phyloP scores from a whole-genome alignment of 1,140 invertebrate species.

The Brachionus koreanus region DNA sequence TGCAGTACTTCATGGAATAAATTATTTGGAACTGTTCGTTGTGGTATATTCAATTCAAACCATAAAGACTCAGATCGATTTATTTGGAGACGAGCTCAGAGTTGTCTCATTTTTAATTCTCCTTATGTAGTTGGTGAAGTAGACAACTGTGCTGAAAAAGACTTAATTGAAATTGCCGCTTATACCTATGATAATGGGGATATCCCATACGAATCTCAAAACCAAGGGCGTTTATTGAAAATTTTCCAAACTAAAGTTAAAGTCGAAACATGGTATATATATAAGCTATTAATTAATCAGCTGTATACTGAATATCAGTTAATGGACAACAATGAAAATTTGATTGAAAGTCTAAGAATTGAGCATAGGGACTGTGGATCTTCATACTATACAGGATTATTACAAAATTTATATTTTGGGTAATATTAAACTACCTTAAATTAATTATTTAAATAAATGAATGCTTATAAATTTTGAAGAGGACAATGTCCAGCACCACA shows the following conservation, averaged over 20 bases:
- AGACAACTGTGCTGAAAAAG: not conserved
- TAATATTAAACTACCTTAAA: not conserved
- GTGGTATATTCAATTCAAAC: slow-evolving; percentile 1
- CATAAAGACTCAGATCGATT: slow-evolving; percentile 41
- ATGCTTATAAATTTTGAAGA: not conserved
- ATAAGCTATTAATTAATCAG: not conserved
- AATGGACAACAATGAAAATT: not conserved
- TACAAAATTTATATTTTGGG: slow-evolving; percentile 41
- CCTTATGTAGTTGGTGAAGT: not conserved
- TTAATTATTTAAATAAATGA: not conserved
- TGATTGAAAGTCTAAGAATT: not conserved
- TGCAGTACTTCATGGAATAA: slow-evolving; percentile 39
- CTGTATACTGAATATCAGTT: not conserved
- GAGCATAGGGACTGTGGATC: slow-evolving; percentile 28
- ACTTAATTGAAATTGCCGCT: slow-evolving; percentile 36
- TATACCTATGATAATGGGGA: slow-evolving; percentile 38
- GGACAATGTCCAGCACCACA: slow-evolving; percentile 39
- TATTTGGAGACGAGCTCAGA: slow-evolving; percentile 4
- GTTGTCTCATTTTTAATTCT: not conserved
- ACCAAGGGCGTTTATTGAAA: slow-evolving; percentile 29
- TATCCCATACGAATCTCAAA: slow-evolving; percentile 15
- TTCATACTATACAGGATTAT: not conserved
- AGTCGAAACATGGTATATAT: slow-evolving; percentile 16
- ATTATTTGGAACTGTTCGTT: slow-evolving; percentile 35
- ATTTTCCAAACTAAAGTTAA: slow-evolving; percentile 31